A percentile compares a stretch with the other conserved stretches of the same genome.
Evolutionary conservation across 2,797 vertebrate species (phyloP).

Genomic region (Paratrypauchen microcephalus): DNA sequence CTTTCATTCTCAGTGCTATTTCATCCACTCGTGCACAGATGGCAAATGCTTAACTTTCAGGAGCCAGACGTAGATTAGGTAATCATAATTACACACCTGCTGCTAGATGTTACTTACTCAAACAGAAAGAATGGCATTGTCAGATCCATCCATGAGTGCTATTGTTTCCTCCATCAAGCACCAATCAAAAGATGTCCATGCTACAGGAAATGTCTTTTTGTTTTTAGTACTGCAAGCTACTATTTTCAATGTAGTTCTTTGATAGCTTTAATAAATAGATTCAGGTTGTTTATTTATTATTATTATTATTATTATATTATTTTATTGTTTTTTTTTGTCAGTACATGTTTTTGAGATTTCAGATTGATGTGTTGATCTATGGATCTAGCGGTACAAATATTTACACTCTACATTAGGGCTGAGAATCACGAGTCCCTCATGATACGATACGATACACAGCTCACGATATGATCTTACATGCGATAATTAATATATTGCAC

Average conservation of each 20-base stretch:
- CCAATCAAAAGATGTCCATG: not conserved
- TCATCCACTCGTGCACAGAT: not conserved
- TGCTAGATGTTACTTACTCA: conserved; percentile 8
- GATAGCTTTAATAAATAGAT: too few relatives aligned
- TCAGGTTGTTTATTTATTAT: too few relatives aligned
- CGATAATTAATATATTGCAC: too few relatives aligned
- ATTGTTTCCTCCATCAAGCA: not conserved
- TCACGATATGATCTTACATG: too few relatives aligned
- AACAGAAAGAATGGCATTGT: conserved; percentile 2
- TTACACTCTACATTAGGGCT: not conserved
- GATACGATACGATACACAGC: too few relatives aligned
- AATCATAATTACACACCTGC: conserved; percentile 6
- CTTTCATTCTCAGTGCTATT: not conserved
- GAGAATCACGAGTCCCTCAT: too few relatives aligned
- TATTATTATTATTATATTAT: too few relatives aligned
- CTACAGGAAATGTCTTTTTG: not conserved
- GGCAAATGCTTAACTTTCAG: not conserved
- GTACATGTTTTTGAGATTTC: not conserved
- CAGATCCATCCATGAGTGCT: not conserved
- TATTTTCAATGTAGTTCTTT: not conserved
- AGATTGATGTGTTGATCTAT: not conserved
- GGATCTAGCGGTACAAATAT: not conserved
- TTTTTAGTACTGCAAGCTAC: not conserved
- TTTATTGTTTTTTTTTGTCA: not conserved
- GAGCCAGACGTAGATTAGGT: not conserved